Base-by-base conservation (phyloP, 2,113 vertebrate genomes). In the Copsychus sechellarum region DNA sequence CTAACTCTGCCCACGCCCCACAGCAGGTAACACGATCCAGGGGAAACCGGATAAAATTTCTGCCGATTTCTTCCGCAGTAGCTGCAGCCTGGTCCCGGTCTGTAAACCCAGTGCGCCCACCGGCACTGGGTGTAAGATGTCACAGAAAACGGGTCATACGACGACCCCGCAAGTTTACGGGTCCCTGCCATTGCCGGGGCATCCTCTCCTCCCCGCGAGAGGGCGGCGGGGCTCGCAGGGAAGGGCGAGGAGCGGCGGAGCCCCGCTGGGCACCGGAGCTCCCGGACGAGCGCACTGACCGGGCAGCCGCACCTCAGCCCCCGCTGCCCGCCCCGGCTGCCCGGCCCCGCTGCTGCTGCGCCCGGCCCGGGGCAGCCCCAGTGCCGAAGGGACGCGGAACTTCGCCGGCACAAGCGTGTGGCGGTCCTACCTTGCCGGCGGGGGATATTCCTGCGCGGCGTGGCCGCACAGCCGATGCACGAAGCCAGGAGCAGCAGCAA, bases 361-460 rank as follows among this genome's bases (percentile, higher is more conserved):
- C 50, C 9, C 9, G 3, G 6, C 10, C 33, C 6, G 31, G 28
- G 16, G 16, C 36, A 11, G 13, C 12, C 16, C 28, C 45, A 4
- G 25, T 2, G 57, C 1, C 5, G 14, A 15, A 42, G 29, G 17
- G 40, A 50, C 9, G 25, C 14, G 48, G 79, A 91, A 88, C 74
- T 94, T 51, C 1, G 26, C 16, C 1, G 13, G 9, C 6, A 53
- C 28, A 1, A 24, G n/a, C 42, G 48, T 5, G 24, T 17, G 8
- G 16, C 40, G 12, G 36, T 64, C 26, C 98, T 97, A 99, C 99
- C 99, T 97, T 98, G 97, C 96, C 98, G 98, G 76, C 98, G 97
- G 53, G 93, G 96, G 73, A 97, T 97, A 57, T 97, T 96, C 95
- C 97, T 98, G 78, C 97, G 97, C 71, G 94, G 95, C 28, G 86